Conservation (phyloP, 2,888 invertebrate species). For the Drosophila yooni region DNA sequence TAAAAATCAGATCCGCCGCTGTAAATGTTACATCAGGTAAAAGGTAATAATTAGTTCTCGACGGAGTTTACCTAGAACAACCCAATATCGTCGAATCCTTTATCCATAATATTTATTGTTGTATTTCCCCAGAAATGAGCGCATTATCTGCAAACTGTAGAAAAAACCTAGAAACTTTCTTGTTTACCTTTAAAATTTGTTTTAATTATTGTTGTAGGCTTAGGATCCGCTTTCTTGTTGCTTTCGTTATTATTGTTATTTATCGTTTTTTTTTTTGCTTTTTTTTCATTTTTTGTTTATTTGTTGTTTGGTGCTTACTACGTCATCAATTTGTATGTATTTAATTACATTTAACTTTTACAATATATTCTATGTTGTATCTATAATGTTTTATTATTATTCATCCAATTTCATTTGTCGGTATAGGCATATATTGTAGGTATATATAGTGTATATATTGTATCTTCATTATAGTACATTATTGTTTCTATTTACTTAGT, state of each 20-base stretch:
- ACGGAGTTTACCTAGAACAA: neutral
- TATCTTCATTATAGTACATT: constrained; percentile 77
- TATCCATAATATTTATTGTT: neutral
- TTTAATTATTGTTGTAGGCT: constrained; percentile 31
- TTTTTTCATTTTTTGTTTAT: constrained; percentile 49
- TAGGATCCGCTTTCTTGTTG: constrained; percentile 40
- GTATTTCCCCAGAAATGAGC: neutral
- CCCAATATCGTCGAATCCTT: neutral
- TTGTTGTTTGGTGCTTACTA: constrained; percentile 77
- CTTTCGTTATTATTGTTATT: constrained; percentile 3
- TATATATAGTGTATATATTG: constrained; percentile 76
- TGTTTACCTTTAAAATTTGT: neutral
- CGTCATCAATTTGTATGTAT: constrained; percentile 68
- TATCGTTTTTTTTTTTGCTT: neutral
- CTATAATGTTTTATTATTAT: constrained; percentile 59
- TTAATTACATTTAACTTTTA: constrained; percentile 77
- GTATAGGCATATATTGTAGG: constrained; percentile 78
- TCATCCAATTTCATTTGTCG: constrained; percentile 69
- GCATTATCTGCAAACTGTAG: neutral
- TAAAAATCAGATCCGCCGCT: neutral
- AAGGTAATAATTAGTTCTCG: neutral
- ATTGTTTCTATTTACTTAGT: constrained; percentile 80
- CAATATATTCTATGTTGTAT: constrained; percentile 70
- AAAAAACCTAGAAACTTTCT: neutral
- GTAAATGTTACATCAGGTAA: neutral